Evolutionary conservation across 2,797 vertebrate species (phyloP), one percentile per base, ranked within the genome.

Genomic region (Falco columbarius): DNA sequence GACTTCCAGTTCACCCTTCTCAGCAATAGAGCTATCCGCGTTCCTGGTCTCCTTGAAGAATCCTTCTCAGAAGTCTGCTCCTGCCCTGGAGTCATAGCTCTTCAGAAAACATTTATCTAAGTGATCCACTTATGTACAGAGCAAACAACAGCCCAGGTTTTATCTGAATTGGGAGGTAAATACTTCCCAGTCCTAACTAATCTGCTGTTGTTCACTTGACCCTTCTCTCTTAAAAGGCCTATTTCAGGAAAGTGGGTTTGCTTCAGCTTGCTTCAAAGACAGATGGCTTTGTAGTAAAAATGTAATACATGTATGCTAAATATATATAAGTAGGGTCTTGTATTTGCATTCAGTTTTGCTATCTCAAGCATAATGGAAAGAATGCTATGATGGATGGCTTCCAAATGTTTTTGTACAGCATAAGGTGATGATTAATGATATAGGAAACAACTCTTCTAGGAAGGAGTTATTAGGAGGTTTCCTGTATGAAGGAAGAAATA

Each of bases 251-350:
- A 81, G 52, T 32, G 36, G 29, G 29, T 59, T 95, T 82, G 52
- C 72, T 94, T 83, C 68, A 88, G 63, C 59, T 83, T 0, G 0
- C 65, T 86, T 84, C 62, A 73, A 61, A 92, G 88, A 47, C 73
- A 94, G 68, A 81, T 92, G 86, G 86, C 82, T 88, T 95, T 88
- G 75, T 82, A 91, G 85, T 82, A 82, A 82, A 86, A 95, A 74
- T 61, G 24, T 52, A 82, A 93, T 72, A 24, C 20, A n/a, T 70
- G 30, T 59, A 85, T 87, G 71, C 86, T 89, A 96, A 94, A 93
- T 90, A 55, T 44, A 3, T 79, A 92, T 38, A 38, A 93, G 80
- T 67, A 81, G 88, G 83, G 49, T 92, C 52, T 62, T 93, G 32
- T 56, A 81, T 92, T 90, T 92, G 88, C 87, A 80, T 89, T 93